phyloP scores from a whole-genome alignment of 37 sponge, comb jelly and placozoan genomes.

The Oopsacas minuta region DNA sequence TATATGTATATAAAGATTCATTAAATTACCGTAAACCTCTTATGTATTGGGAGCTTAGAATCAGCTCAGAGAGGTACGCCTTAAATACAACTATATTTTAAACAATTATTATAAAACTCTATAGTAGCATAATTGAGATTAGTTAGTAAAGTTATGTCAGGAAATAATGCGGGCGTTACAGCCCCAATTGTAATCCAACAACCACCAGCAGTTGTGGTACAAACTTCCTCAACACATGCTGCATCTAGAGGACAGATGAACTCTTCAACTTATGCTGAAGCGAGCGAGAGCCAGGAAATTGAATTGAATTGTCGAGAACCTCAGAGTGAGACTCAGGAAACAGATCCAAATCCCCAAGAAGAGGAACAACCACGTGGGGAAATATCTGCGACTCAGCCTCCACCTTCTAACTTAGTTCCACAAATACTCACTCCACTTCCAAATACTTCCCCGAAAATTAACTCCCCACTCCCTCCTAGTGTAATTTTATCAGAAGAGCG shows the following conservation, averaged over 20 bases:
- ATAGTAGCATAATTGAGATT: no score
- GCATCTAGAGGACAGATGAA: background rate
- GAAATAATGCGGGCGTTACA: background rate
- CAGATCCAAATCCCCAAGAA: background rate
- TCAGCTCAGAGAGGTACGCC: no score
- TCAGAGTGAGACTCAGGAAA: background rate
- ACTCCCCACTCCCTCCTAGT: background rate
- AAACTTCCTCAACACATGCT: background rate
- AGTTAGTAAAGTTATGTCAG: background rate
- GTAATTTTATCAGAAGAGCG: background rate
- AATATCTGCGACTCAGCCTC: background rate
- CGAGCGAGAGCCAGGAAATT: background rate
- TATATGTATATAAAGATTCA: no score
- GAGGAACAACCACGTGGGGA: background rate
- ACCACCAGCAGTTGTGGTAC: background rate
- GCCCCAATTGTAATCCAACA: slow-evolving; percentile 1
- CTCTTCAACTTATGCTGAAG: background rate
- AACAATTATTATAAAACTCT: no score
- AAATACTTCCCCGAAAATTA: background rate
- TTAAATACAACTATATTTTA: no score
- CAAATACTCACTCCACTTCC: background rate
- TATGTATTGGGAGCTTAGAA: no score
- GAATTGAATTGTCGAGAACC: background rate
- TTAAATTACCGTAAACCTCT: no score
- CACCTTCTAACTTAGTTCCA: background rate